Evolutionary conservation across 2,797 vertebrate genomes (phyloP).

Genomic region (Limosa lapponica): DNA sequence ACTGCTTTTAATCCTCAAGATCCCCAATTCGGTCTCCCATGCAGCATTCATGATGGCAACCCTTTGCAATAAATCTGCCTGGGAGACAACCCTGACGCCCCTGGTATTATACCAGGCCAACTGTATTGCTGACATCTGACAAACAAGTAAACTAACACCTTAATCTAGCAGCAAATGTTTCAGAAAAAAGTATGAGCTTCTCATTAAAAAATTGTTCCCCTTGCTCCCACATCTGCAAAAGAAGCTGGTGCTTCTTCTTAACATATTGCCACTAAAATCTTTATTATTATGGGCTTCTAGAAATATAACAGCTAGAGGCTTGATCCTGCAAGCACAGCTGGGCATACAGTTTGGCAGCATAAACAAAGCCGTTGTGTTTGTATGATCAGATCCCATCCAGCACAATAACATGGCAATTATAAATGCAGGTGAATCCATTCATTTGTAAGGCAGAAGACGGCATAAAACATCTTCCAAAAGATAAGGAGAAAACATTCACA

Average conservation of each 20-base stretch:
- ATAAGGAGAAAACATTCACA: slow-evolving; percentile 4
- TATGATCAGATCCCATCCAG: slow-evolving; percentile 25
- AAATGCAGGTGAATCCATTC: slow-evolving; percentile 37
- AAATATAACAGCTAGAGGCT: slow-evolving; percentile 26
- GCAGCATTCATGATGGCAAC: not conserved
- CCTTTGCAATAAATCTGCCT: not conserved
- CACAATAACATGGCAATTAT: slow-evolving; percentile 30
- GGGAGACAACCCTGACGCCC: not conserved
- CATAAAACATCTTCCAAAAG: slow-evolving; percentile 39
- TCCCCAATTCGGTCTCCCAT: not conserved
- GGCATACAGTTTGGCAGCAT: slow-evolving; percentile 34
- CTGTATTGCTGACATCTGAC: not conserved
- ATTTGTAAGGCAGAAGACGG: slow-evolving; percentile 10
- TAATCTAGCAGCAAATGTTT: not conserved
- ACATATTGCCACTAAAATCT: slow-evolving; percentile 50
- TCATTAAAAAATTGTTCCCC: slow-evolving; percentile 1
- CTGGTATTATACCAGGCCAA: not conserved
- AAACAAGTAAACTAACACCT: not conserved
- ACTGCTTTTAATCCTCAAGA: not conserved
- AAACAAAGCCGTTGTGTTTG: slow-evolving; percentile 55
- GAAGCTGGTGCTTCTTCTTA: slow-evolving; percentile 14
- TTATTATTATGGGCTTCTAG: slow-evolving; percentile 39
- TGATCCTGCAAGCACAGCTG: slow-evolving; percentile 43
- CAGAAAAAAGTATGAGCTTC: not conserved
- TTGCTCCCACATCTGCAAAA: slow-evolving; percentile 20